Evolutionary conservation across 1,140 invertebrate genomes (phyloP).

Genomic region (Sitophilus oryzae): DNA sequence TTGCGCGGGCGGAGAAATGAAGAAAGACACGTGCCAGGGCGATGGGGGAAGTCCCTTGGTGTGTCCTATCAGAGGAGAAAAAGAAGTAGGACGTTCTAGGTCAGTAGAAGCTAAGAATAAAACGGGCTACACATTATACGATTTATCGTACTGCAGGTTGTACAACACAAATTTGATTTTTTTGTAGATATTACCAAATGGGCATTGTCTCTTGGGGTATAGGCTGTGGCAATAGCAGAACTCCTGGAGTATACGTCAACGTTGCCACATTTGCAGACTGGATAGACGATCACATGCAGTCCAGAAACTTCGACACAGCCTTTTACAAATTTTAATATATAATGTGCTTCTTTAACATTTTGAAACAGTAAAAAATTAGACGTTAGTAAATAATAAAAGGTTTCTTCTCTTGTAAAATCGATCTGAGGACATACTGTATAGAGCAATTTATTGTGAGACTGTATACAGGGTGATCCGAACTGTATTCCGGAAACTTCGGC

Average conservation of each 20-base stretch:
- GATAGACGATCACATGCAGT: constrained; percentile 50
- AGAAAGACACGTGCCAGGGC: constrained; percentile 64
- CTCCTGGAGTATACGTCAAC: constrained; percentile 65
- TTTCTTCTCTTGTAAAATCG: no score
- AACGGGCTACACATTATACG: no score
- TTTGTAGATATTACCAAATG: constrained; percentile 46
- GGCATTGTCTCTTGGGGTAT: constrained; percentile 69
- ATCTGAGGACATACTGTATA: no score
- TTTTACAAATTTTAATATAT: constrained; percentile 29
- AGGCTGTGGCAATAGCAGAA: constrained; percentile 53
- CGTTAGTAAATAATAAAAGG: no score
- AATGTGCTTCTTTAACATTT: no score
- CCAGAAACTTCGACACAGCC: constrained; percentile 23
- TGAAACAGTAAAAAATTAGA: no score
- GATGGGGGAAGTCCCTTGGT: constrained; percentile 56
- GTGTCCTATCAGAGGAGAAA: constrained; percentile 47
- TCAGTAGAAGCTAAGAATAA: no score
- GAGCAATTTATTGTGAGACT: no score
- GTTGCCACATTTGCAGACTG: constrained; percentile 53
- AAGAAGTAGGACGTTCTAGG: no score
- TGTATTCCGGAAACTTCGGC: no score
- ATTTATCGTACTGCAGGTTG: not conserved
- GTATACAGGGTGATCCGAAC: no score
- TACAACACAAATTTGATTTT: not conserved
- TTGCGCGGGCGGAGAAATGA: constrained; percentile 63